A percentile compares a stretch with the other conserved stretches of the same genome.
phyloP scores from a whole-genome alignment of 2,888 invertebrate species.

The Danaus chrysippus region DNA sequence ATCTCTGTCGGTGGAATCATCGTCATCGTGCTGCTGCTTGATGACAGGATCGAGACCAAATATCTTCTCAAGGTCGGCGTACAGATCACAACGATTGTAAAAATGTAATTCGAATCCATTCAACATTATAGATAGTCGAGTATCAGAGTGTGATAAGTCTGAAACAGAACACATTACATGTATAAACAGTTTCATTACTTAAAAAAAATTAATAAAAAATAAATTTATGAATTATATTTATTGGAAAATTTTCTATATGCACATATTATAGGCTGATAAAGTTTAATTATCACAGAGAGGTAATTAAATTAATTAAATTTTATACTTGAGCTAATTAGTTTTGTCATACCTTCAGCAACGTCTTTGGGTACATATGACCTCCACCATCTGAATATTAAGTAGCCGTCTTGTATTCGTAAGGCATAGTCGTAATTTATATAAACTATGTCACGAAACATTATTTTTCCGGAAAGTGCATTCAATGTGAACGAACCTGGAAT shows the following conservation, averaged over 20 bases:
- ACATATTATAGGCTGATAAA: too few species aligned
- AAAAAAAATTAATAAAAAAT: background rate
- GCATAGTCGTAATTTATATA: slow-evolving; percentile 97
- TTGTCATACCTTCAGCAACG: slow-evolving; percentile 91
- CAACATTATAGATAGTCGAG: slow-evolving; percentile 91
- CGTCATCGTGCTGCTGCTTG: slow-evolving; percentile 81
- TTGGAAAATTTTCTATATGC: too few species aligned
- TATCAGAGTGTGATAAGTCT: slow-evolving; percentile 98
- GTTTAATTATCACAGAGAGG: too few species aligned
- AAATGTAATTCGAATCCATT: slow-evolving; percentile 97
- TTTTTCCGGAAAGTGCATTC: slow-evolving; percentile 97
- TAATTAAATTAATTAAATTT: background rate
- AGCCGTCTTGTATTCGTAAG: slow-evolving; percentile 96
- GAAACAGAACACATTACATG: slow-evolving; percentile 40
- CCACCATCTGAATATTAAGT: slow-evolving; percentile 99
- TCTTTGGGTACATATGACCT: slow-evolving; percentile 96
- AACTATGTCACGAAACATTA: slow-evolving; percentile 98
- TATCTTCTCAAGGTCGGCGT: slow-evolving; percentile 90
- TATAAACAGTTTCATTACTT: slow-evolving; percentile 18
- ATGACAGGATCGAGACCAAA: slow-evolving; percentile 92
- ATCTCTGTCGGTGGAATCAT: slow-evolving; percentile 75
- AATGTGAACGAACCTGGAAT: slow-evolving; percentile 94
- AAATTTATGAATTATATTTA: too few species aligned
- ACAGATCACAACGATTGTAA: slow-evolving; percentile 94
- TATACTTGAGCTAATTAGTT: background rate